Conservation (phyloP, 2,888 invertebrate species). For the Baccha elongata region DNA sequence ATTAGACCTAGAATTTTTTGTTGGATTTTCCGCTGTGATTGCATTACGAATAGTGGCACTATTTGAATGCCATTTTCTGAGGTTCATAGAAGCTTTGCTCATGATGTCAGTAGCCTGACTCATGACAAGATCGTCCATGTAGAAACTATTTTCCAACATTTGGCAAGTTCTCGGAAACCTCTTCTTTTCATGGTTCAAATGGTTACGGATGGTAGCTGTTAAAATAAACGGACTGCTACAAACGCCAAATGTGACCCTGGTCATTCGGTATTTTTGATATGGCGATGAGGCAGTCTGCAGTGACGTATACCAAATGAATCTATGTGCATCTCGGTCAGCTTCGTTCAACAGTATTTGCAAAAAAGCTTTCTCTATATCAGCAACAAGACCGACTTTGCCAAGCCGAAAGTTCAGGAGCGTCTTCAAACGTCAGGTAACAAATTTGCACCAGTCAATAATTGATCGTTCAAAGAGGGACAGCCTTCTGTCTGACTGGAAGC, state of each 20-base stretch:
- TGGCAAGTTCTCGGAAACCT: constrained; percentile 13
- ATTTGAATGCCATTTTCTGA: constrained; percentile 33
- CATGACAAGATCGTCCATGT: constrained; percentile 33
- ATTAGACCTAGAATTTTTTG: constrained; percentile 29
- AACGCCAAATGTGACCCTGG: constrained; percentile 31
- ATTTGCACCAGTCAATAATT: constrained; percentile 33
- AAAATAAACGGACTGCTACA: constrained; percentile 17
- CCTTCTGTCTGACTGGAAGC: constrained; percentile 27
- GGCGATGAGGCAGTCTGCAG: background rate
- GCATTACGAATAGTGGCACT: constrained; percentile 9
- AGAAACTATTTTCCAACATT: constrained; percentile 16
- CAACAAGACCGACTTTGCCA: constrained; percentile 8
- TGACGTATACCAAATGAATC: constrained; percentile 22
- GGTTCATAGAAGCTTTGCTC: constrained; percentile 25
- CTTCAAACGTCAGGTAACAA: constrained; percentile 36
- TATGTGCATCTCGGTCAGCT: constrained; percentile 22
- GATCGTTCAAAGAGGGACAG: constrained; percentile 10
- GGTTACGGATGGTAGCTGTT: constrained; percentile 8
- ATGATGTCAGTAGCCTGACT: constrained; percentile 14
- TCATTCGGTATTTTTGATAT: constrained; percentile 30
- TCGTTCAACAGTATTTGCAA: constrained; percentile 7
- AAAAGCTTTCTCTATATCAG: constrained; percentile 17
- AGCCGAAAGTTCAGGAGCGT: constrained; percentile 31
- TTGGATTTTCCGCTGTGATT: background rate
- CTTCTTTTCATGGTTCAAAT: constrained; percentile 6